These are phyloP conservation scores for Geotrupes spiniger DNA, from an alignment of 2,888 invertebrate species.

Conservation along the genomic window DNA sequence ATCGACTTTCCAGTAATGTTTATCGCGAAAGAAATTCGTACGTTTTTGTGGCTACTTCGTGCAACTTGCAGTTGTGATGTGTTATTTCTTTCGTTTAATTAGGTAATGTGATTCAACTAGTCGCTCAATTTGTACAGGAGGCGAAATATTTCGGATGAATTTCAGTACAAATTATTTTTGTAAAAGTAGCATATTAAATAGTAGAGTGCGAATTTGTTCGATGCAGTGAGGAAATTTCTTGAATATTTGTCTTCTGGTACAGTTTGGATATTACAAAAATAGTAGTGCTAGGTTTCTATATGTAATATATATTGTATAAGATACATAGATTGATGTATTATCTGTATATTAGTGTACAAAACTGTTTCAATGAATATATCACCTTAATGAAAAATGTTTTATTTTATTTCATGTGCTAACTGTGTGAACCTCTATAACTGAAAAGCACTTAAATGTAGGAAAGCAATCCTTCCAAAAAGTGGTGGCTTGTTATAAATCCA, in stretches of 20 bases:
- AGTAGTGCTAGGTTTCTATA: conserved; percentile 26
- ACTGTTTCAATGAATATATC: conserved; percentile 39
- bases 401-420: no score
- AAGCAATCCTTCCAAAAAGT: no score
- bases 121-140: conserved; percentile 40
- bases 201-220: conserved; percentile 27
- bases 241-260: conserved; percentile 24
- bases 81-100: conserved; percentile 32
- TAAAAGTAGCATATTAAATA: conserved; percentile 20
- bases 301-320: conserved; percentile 30
- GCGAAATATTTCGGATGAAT: conserved; percentile 22
- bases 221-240: conserved; percentile 8
- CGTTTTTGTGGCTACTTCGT: background rate
- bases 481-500: no score
- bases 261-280: conserved; percentile 24
- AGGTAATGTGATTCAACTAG: conserved; percentile 49
- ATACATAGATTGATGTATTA: conserved; percentile 28
- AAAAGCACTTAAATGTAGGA: no score
- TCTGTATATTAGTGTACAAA: conserved; percentile 47
- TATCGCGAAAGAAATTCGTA: background rate
- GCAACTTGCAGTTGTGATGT: background rate
- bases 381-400: conserved; percentile 28
- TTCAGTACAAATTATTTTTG: conserved; percentile 34
- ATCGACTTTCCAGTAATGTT: no score
- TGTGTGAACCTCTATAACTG: no score